Percentiles rank a stretch among this genome's conserved stretches.
Conservation (phyloP, 2,888 invertebrate species). For the Macrophya annulata region DNA sequence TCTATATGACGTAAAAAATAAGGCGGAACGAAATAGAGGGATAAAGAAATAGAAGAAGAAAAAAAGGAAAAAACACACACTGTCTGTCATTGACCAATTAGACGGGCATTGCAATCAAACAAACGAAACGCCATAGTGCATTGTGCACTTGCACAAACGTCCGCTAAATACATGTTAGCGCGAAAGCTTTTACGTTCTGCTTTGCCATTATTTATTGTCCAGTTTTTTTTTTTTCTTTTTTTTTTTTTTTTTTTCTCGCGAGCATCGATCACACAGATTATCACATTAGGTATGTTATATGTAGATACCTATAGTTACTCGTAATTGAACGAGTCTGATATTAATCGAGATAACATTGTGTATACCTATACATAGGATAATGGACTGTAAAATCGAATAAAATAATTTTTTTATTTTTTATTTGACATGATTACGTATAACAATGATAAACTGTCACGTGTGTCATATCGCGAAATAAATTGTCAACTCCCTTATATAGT, state of each 20-base stretch:
- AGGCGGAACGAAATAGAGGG: conserved; percentile 2
- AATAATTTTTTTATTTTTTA: too few relatives aligned
- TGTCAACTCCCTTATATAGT: background rate
- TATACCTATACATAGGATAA: background rate
- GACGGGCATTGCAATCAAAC: background rate
- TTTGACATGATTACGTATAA: background rate
- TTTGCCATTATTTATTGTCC: too few relatives aligned
- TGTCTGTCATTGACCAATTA: conserved; percentile 42
- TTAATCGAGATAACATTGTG: background rate
- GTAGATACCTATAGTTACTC: background rate
- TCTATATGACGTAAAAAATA: conserved; percentile 4
- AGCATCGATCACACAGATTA: background rate
- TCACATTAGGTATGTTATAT: background rate
- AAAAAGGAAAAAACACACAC: background rate
- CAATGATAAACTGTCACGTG: background rate
- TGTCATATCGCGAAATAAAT: background rate
- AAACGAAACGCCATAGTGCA: background rate
- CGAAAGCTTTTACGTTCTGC: background rate
- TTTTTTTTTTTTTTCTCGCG: background rate
- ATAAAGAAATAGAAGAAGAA: background rate
- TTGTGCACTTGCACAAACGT: background rate
- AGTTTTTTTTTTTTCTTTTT: too few relatives aligned
- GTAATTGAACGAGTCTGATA: background rate
- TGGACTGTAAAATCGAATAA: background rate
- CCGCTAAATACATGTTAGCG: background rate